Percentiles rank a stretch among this genome's conserved stretches.
These are phyloP conservation scores for Zaprionus nigranus DNA, from an alignment of 1,140 invertebrate species.

Conservation along the genomic window DNA sequence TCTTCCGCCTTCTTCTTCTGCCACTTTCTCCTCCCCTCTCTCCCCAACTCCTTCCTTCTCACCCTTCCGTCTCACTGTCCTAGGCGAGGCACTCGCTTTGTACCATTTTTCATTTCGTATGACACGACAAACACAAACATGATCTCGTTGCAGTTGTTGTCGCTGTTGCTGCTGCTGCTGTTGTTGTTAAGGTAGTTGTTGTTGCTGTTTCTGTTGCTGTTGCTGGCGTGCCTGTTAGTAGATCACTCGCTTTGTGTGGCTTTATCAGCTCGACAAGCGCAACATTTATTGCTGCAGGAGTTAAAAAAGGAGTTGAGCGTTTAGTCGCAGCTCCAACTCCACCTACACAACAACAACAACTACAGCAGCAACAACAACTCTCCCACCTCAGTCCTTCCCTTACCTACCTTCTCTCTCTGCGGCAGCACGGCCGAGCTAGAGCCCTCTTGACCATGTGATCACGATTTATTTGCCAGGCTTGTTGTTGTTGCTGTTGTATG, in stretches of 20 bases:
- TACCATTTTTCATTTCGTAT: slow-evolving; percentile 78
- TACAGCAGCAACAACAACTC: background rate
- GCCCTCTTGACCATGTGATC: slow-evolving; percentile 84
- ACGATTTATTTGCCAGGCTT: slow-evolving; percentile 82
- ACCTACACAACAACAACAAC: slow-evolving; percentile 43
- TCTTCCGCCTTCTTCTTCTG: background rate
- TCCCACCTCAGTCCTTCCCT: slow-evolving; percentile 14
- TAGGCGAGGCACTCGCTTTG: slow-evolving; percentile 50
- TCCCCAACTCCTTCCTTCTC: background rate
- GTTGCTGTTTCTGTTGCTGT: slow-evolving; percentile 56
- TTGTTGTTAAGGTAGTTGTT: slow-evolving; percentile 23
- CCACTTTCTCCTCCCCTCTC: too few relatives aligned
- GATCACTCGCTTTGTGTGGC: slow-evolving; percentile 83
- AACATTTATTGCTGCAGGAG: slow-evolving; percentile 82
- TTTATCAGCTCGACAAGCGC: slow-evolving; percentile 80
- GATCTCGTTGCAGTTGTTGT: slow-evolving; percentile 70
- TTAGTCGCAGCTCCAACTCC: slow-evolving; percentile 58
- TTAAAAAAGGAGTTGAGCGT: slow-evolving; percentile 74
- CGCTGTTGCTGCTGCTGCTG: slow-evolving; percentile 50
- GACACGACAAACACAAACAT: slow-evolving; percentile 84
- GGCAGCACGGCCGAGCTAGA: slow-evolving; percentile 5
- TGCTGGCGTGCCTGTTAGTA: slow-evolving; percentile 81
- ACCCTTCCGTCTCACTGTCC: background rate
- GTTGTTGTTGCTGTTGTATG: slow-evolving; percentile 48
- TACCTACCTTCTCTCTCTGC: slow-evolving; percentile 1